Evolutionary conservation across 2,113 vertebrate genomes (phyloP).

Genomic region (human): GRCh38 chr2:164205001-164205500

Average conservation of each 20-base stretch:
- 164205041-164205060: background rate
- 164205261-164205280: background rate
- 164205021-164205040: background rate
- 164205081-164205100: background rate
- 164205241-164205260: slow-evolving; percentile 37
- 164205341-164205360: slow-evolving; percentile 14
- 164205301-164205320: background rate
- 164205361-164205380: background rate
- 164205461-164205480: slow-evolving; percentile 62
- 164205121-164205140: background rate
- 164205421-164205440: slow-evolving; percentile 60
- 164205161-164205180: background rate
- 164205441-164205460: slow-evolving; percentile 54
- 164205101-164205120: background rate
- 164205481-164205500: slow-evolving; percentile 65
- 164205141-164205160: background rate
- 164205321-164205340: background rate
- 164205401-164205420: slow-evolving; percentile 17
- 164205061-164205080: background rate
- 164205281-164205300: slow-evolving; percentile 6
- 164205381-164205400: background rate
- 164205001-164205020: background rate
- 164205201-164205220: background rate
- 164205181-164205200: background rate
- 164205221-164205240: background rate